These are phyloP conservation scores for Diogma glabrata DNA, from an alignment of 2,888 invertebrate species.

Conservation along the genomic window DNA sequence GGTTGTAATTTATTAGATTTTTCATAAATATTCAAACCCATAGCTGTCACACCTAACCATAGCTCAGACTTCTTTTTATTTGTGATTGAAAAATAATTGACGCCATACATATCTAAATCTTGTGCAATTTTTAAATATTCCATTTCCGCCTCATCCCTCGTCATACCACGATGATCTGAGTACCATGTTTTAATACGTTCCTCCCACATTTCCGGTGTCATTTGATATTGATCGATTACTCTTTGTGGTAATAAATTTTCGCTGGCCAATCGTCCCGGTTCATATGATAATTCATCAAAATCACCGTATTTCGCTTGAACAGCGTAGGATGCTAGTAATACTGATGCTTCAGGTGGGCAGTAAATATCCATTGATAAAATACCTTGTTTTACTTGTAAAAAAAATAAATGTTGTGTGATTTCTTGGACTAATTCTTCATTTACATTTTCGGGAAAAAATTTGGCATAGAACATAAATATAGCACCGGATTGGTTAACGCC, in stretches of 20 bases:
- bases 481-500: slow-evolving; percentile 57
- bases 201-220: slow-evolving; percentile 99
- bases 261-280: slow-evolving; percentile 83
- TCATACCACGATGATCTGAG: slow-evolving; percentile 94
- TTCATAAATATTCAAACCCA: slow-evolving; percentile 91
- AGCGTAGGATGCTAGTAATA: slow-evolving; percentile 92
- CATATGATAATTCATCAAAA: slow-evolving; percentile 74
- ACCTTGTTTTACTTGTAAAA: slow-evolving; percentile 93
- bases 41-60: slow-evolving; percentile 86
- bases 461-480: slow-evolving; percentile 89
- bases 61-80: slow-evolving; percentile 95
- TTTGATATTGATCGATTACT: slow-evolving; percentile 97
- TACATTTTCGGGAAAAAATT: slow-evolving; percentile 97
- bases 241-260: slow-evolving; percentile 88
- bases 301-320: slow-evolving; percentile 98
- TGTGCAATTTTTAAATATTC: slow-evolving; percentile 97
- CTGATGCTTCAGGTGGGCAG: slow-evolving; percentile 96
- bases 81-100: slow-evolving; percentile 92
- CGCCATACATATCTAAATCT: slow-evolving; percentile 95
- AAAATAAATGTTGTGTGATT: slow-evolving; percentile 95
- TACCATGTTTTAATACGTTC: slow-evolving; percentile 97
- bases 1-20: slow-evolving; percentile 90
- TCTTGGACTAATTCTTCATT: slow-evolving; percentile 97
- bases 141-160: slow-evolving; percentile 97
- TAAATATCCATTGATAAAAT: slow-evolving; percentile 98